Evolutionary conservation across 1,140 invertebrate genomes (phyloP), one percentile per base, ranked within the genome.

Genomic region (Thereuonema tuberculata): DNA sequence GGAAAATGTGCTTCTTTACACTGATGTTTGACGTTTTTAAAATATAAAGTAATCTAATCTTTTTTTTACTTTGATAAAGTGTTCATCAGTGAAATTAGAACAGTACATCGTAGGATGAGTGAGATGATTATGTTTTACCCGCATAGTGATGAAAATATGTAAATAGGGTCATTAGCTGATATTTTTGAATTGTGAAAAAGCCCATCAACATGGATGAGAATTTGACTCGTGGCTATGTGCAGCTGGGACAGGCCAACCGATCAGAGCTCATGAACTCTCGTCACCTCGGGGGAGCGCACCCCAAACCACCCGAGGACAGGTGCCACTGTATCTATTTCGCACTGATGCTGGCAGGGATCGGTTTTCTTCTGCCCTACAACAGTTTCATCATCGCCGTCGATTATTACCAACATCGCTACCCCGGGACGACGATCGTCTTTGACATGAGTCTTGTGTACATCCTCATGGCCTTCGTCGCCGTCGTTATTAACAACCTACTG

Each of bases 391-490:
- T 89, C 70, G 87, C 89, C 3, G 87, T 89, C 50, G 89, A 92
- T 73, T 92, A 88, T 69, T 92, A 89, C 74, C 86, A 92, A 78
- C 75, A 76, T 1, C 79, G 84, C 50, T 94, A 88, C 73, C 87
- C 88, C 1, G 81, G 81, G 17, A 83, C 85, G 0, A 87, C 86
- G 0, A 87, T 94, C 57, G 84, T 93, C 63, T 89, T 93, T 71
- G 89, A 93, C 71, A 91, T 94, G 84, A 90, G 87, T 17, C 80
- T 89, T 29, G 86, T 91, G 25, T 93, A 93, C 70, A 92, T 93
- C 62, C 78, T 85, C 14, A 83, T 87, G 60, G 88, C 89, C 26
- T 89, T 92, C 66, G 79, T 86, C 28, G 87, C 89, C 17, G 89
- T 94, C 1, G 75, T 90, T 56, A 78, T 84, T 25, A 93, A 92